These are phyloP conservation scores for Agriopis leucophaearia DNA, from an alignment of 2,888 invertebrate species.

Conservation along the genomic window DNA sequence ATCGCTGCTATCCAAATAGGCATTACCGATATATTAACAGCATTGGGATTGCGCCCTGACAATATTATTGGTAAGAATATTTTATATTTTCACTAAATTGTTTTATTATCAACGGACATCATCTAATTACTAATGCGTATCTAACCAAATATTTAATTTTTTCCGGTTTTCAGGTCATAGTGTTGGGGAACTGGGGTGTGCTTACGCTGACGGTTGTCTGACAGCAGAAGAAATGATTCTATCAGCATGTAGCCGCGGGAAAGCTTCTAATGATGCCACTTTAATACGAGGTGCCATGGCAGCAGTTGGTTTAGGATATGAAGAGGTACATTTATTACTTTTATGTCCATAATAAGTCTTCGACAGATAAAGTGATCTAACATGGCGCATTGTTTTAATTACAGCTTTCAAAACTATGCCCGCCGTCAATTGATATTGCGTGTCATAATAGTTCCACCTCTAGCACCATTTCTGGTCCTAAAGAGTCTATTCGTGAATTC, in stretches of 20 bases:
- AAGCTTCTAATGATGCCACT: conserved; percentile 89
- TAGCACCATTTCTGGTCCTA: conserved; percentile 92
- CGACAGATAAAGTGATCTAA: neutral
- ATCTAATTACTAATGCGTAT: neutral
- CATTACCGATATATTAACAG: conserved; percentile 71
- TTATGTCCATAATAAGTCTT: neutral
- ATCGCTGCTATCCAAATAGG: conserved; percentile 91
- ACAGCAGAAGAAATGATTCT: conserved; percentile 94
- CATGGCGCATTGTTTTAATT: conserved; percentile 22
- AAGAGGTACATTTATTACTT: conserved; percentile 65
- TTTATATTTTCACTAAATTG: no score
- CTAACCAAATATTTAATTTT: conserved; percentile 44
- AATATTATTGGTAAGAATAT: conserved; percentile 89
- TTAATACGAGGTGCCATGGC: conserved; percentile 95
- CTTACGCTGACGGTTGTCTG: conserved; percentile 96
- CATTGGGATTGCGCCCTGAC: conserved; percentile 88
- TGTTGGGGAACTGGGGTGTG: conserved; percentile 97
- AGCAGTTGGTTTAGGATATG: conserved; percentile 90
- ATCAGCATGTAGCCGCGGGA: conserved; percentile 92
- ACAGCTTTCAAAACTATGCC: conserved; percentile 70
- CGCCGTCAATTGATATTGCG: conserved; percentile 90
- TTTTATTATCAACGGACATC: no score
- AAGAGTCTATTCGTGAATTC: conserved; percentile 86
- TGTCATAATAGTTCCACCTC: conserved; percentile 93
- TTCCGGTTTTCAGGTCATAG: conserved; percentile 90